phyloP scores from a whole-genome alignment of 2,797 vertebrate genomes.

The Helicolenus hilgendorfi region DNA sequence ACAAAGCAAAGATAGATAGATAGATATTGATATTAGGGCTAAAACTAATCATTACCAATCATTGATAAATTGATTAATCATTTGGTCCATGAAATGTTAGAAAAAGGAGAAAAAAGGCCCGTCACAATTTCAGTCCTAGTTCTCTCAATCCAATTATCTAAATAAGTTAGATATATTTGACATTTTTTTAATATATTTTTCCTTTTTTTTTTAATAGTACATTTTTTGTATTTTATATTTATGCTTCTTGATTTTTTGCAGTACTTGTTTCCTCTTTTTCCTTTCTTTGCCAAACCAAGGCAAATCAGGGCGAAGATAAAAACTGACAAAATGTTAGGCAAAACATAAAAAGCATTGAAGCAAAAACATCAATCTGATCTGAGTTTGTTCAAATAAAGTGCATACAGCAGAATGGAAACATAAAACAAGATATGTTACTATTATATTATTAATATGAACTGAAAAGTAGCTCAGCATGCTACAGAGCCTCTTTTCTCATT shows the following conservation, averaged over 20 bases:
- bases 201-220: background rate
- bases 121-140: background rate
- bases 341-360: background rate
- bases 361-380: background rate
- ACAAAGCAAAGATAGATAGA: too few species aligned
- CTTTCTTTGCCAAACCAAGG: too few species aligned
- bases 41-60: background rate
- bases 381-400: background rate
- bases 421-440: background rate
- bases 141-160: background rate
- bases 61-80: background rate
- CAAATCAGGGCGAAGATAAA: background rate
- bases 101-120: background rate
- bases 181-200: background rate
- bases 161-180: background rate
- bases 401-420: background rate
- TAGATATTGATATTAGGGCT: too few species aligned
- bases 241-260: background rate
- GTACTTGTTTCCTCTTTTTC: too few species aligned
- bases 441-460: background rate
- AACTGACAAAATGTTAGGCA: background rate
- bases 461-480: background rate
- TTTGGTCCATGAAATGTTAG: background rate
- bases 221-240: background rate
- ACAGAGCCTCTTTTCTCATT: background rate